Evolutionary conservation across 2,113 vertebrate species (phyloP).

Genomic region (Microcebus tavaratra): DNA sequence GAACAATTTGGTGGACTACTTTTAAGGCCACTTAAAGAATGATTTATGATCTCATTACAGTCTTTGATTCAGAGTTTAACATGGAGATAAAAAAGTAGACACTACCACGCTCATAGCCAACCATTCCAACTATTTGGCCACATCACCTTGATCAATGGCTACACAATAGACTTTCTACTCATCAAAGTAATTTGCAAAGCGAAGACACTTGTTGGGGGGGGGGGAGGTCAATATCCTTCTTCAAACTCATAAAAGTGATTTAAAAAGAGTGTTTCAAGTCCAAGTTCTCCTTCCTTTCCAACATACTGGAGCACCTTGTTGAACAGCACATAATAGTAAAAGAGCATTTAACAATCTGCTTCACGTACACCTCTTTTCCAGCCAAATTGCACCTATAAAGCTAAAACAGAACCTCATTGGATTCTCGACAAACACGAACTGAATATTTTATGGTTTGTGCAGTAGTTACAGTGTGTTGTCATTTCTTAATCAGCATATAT

Average conservation of each 20-base stretch:
- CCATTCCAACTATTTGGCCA: background rate
- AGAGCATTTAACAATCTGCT: conserved; percentile 78
- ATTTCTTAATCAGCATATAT: conserved; percentile 65
- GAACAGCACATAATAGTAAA: conserved; percentile 62
- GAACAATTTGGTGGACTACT: background rate
- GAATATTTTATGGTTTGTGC: conserved; percentile 61
- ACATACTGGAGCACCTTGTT: conserved; percentile 68
- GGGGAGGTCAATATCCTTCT: conserved; percentile 34
- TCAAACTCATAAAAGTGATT: conserved; percentile 63
- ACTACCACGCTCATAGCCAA: background rate
- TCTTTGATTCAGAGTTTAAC: background rate
- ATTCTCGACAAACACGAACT: conserved; percentile 60
- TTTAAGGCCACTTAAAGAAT: background rate
- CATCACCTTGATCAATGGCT: background rate
- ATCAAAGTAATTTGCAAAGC: conserved; percentile 48
- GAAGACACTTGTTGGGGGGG: background rate
- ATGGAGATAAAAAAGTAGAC: background rate
- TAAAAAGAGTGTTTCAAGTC: conserved; percentile 46
- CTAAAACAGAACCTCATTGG: conserved; percentile 52
- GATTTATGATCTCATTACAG: background rate
- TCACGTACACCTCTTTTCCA: conserved; percentile 43
- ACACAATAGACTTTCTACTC: background rate
- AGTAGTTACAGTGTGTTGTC: conserved; percentile 48
- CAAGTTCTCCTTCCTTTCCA: conserved; percentile 49
- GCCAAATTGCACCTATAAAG: conserved; percentile 76